Conservation (phyloP, 2,797 vertebrate species). For the Liasis olivaceus region DNA sequence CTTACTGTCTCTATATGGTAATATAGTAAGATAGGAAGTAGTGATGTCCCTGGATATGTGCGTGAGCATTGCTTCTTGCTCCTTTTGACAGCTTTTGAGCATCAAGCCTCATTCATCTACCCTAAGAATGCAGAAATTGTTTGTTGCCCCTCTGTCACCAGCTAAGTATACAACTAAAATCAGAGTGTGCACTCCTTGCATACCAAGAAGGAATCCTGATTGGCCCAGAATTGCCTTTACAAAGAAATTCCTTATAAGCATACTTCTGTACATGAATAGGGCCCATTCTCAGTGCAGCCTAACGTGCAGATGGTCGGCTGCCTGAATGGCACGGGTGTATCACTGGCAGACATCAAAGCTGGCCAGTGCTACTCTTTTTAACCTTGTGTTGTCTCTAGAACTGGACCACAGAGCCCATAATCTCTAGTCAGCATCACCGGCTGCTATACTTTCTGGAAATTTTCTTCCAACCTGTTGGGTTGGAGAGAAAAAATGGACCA, state of each 20-base stretch:
- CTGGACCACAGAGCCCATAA: background rate
- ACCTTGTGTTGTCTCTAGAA: background rate
- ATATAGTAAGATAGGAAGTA: background rate
- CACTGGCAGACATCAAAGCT: background rate
- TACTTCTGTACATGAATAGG: too few species aligned
- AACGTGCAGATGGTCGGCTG: background rate
- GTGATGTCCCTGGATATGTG: too few species aligned
- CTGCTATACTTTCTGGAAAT: background rate
- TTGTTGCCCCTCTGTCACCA: background rate
- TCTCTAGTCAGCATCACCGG: background rate
- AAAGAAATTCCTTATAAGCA: background rate
- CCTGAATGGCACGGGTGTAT: background rate
- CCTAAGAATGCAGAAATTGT: background rate
- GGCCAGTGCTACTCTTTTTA: background rate
- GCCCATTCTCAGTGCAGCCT: background rate
- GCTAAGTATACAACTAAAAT: background rate
- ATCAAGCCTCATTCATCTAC: background rate
- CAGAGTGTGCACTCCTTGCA: background rate
- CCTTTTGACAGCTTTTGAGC: background rate
- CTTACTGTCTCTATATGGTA: background rate
- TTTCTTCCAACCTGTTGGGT: background rate
- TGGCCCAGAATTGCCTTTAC: background rate
- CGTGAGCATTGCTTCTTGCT: background rate
- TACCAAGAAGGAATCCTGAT: background rate
- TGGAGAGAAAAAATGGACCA: background rate